phyloP scores from a whole-genome alignment of 2,888 invertebrate genomes.

The Eudemis profundana region DNA sequence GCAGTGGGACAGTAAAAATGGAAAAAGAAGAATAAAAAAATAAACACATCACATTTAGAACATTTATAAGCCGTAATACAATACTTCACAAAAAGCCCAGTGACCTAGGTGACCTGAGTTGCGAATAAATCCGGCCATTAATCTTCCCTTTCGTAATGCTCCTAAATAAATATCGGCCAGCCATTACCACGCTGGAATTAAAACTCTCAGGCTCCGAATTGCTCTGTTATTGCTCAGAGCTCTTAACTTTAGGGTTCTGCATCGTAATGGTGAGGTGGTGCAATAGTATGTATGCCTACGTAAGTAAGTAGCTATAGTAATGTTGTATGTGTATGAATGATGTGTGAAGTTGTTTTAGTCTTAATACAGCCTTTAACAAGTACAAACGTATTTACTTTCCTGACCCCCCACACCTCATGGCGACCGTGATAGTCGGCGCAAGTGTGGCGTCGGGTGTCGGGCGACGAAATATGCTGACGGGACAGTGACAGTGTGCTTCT shows the following conservation, averaged over 20 bases:
- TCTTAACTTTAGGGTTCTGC: not conserved
- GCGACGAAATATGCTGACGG: too few species aligned
- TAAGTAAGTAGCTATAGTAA: too few species aligned
- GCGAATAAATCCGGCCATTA: constrained; percentile 10
- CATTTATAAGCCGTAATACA: constrained; percentile 27
- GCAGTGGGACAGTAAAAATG: too few species aligned
- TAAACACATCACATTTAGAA: not conserved
- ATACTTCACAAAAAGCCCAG: constrained; percentile 27
- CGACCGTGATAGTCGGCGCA: too few species aligned
- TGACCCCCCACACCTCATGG: too few species aligned
- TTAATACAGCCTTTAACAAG: too few species aligned
- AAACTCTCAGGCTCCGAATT: constrained; percentile 10
- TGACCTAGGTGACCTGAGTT: constrained; percentile 8
- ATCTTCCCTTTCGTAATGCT: constrained; percentile 20
- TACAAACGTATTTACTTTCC: too few species aligned
- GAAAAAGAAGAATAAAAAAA: too few species aligned
- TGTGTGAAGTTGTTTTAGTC: too few species aligned
- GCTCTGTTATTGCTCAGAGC: constrained; percentile 20
- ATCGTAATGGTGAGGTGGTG: not conserved
- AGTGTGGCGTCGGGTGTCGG: too few species aligned
- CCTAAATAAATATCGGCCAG: constrained; percentile 36
- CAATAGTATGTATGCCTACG: not conserved
- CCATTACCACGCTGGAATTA: constrained; percentile 29
- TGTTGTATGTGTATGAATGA: too few species aligned
- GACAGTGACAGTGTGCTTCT: too few species aligned